phyloP scores from a whole-genome alignment of 2,113 vertebrate species.

The Rhipidura dahli region DNA sequence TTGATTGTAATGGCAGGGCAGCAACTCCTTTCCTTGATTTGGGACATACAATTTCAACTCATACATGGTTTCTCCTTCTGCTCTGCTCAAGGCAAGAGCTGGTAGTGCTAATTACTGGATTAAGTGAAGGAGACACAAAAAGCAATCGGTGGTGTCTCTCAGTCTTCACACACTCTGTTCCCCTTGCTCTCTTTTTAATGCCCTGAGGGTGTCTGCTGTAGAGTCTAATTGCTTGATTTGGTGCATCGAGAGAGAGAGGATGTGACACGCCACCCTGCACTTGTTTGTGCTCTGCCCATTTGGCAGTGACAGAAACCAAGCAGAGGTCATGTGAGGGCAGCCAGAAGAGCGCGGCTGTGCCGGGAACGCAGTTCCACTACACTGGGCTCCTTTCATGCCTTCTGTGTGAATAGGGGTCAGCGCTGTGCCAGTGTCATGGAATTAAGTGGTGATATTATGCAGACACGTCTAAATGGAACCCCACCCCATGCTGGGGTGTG shows the following conservation, averaged over 20 bases:
- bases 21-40: background rate
- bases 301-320: background rate
- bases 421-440: background rate
- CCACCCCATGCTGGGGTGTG: background rate
- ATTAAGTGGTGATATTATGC: background rate
- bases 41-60: background rate
- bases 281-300: background rate
- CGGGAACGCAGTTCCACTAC: background rate
- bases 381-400: background rate
- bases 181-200: background rate
- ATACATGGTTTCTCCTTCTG: background rate
- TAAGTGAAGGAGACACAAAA: background rate
- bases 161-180: background rate
- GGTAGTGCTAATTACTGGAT: background rate
- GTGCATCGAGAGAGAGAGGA: background rate
- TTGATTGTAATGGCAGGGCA: background rate
- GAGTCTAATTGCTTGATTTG: background rate
- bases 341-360: background rate
- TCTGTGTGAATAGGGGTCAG: background rate
- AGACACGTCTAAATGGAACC: background rate
- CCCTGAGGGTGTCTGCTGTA: background rate
- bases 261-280: background rate
- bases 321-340: slow-evolving; percentile 14
- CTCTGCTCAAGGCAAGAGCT: background rate
- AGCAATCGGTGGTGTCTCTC: background rate